Percentiles rank a stretch among this genome's conserved stretches.
Conservation (phyloP, 2,113 vertebrate species). For the Phrynocephalus versicolor region DNA sequence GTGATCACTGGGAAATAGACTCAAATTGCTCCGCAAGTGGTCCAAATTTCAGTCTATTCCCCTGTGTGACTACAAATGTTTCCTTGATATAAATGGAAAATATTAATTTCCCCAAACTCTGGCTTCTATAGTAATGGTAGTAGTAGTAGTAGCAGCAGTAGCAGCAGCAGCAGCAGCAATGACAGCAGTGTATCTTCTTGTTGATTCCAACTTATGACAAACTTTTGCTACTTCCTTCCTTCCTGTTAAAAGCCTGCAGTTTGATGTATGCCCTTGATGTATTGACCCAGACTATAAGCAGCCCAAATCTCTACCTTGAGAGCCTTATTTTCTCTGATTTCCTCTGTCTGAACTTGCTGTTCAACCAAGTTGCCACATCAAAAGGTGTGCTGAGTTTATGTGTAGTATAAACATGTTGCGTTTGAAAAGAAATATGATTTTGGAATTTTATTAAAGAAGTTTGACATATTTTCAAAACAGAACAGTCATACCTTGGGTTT, state of each 20-base stretch:
- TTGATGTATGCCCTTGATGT: constrained; percentile 43
- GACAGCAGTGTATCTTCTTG: too few relatives aligned
- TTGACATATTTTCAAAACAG: constrained; percentile 10
- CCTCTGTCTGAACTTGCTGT: constrained; percentile 52
- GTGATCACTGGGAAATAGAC: too few relatives aligned
- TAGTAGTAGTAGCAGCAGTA: too few relatives aligned
- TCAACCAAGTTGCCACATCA: background rate
- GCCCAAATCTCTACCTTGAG: constrained; percentile 21
- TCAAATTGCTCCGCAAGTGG: too few relatives aligned
- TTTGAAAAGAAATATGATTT: constrained; percentile 30
- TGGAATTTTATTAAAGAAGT: background rate
- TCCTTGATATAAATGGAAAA: rapidly evolving
- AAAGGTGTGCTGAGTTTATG: constrained; percentile 41
- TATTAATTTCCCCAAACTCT: rapidly evolving
- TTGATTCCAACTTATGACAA: background rate
- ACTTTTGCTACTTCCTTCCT: background rate
- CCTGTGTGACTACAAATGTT: background rate
- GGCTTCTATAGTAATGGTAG: too few relatives aligned
- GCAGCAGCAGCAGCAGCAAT: too few relatives aligned
- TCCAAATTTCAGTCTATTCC: too few relatives aligned
- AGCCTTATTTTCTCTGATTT: constrained; percentile 55
- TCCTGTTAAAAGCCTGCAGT: constrained; percentile 9
- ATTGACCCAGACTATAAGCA: constrained; percentile 45
- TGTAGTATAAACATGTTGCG: constrained; percentile 5
- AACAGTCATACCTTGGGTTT: background rate